phyloP scores from a whole-genome alignment of 2,113 vertebrate species.

The Rana temporaria region DNA sequence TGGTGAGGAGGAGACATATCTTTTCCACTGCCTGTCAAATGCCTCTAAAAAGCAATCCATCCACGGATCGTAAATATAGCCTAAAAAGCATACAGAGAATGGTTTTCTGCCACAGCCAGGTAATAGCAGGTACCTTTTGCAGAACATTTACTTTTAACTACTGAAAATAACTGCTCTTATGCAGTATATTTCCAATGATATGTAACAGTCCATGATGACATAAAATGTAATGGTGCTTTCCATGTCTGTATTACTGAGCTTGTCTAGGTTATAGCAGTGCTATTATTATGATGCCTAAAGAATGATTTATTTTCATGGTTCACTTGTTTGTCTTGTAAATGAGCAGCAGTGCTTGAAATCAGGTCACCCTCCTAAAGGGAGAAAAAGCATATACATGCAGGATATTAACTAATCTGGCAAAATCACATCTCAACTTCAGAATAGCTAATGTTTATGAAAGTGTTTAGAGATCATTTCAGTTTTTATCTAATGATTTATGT shows the following conservation, averaged over 20 bases:
- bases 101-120: too few species aligned
- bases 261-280: constrained; percentile 14
- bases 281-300: constrained; percentile 34
- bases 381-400: constrained; percentile 16
- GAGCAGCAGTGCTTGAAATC: constrained; percentile 48
- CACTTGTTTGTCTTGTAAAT: constrained; percentile 50
- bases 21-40: too few species aligned
- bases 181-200: constrained; percentile 12
- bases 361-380: constrained; percentile 38
- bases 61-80: too few species aligned
- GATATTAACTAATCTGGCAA: constrained; percentile 14
- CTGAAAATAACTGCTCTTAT: background rate
- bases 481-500: background rate
- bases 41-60: too few species aligned
- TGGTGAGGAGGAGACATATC: too few species aligned
- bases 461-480: background rate
- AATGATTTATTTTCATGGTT: constrained; percentile 36
- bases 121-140: too few species aligned
- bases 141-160: too few species aligned
- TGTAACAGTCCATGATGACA: constrained; percentile 18
- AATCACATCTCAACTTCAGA: background rate
- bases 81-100: too few species aligned
- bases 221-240: constrained; percentile 23
- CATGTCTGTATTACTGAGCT: constrained; percentile 18
- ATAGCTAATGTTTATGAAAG: background rate